Percentiles rank a stretch among this genome's conserved stretches.
These are phyloP conservation scores for Cathartes aura DNA, from an alignment of 2,113 vertebrate genomes.

Conservation along the genomic window DNA sequence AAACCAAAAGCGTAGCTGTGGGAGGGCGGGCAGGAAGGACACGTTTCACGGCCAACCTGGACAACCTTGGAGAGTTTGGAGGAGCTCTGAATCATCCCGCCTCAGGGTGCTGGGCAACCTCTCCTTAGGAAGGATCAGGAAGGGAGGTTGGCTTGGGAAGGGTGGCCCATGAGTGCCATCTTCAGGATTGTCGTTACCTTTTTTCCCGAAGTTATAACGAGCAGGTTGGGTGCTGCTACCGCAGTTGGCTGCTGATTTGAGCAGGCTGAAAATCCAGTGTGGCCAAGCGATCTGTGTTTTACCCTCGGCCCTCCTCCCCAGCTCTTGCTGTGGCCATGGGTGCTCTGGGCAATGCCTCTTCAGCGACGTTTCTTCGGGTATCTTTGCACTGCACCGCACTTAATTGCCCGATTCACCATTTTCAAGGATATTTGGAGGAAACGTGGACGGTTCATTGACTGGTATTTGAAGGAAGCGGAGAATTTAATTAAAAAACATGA, in stretches of 20 bases:
- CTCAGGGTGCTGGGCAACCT: not conserved
- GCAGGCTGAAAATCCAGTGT: not conserved
- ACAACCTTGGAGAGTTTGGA: not conserved
- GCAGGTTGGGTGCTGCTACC: not conserved
- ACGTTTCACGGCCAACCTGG: not conserved
- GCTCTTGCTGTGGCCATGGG: rapidly evolving
- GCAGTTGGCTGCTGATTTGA: not conserved
- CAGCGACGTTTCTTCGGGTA: not conserved
- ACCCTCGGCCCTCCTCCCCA: not conserved
- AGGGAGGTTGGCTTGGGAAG: constrained; percentile 12
- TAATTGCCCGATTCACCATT: constrained; percentile 59
- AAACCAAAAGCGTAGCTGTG: not conserved
- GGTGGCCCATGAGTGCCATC: constrained; percentile 66
- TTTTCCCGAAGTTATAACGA: not conserved
- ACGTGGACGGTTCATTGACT: constrained; percentile 73
- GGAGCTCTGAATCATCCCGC: not conserved
- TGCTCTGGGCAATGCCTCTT: not conserved
- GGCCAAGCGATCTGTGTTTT: not conserved
- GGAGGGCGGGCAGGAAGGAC: not conserved
- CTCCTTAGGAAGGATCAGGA: not conserved
- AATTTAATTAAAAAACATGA: constrained; percentile 81
- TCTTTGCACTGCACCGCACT: not conserved
- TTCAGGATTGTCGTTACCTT: constrained; percentile 54
- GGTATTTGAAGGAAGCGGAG: constrained; percentile 72
- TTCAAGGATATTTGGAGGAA: constrained; percentile 81